A percentile compares a stretch with the other conserved stretches of the same genome.
Evolutionary conservation across 2,888 invertebrate species (phyloP).

Genomic region (Zelleria hepariella): DNA sequence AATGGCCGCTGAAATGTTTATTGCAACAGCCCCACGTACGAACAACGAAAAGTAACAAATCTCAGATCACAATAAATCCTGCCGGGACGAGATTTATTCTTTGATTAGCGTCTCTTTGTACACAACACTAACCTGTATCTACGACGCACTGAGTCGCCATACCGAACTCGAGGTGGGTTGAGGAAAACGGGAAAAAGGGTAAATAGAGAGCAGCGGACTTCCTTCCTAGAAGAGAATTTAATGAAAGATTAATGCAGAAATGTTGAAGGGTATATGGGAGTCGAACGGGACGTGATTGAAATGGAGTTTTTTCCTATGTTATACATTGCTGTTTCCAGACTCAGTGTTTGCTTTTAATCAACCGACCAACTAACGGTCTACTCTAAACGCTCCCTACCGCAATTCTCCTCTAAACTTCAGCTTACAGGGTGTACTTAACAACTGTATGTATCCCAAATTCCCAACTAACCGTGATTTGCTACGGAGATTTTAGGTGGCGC

Average conservation of each 20-base stretch:
- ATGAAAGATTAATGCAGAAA: not conserved
- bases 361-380: not conserved
- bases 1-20: not conserved
- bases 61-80: conserved; percentile 45
- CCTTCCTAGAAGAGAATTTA: not conserved
- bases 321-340: not conserved
- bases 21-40: not conserved
- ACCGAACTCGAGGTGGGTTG: not conserved
- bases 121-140: conserved; percentile 7
- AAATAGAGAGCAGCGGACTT: not conserved
- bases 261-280: not conserved
- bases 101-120: conserved; percentile 48
- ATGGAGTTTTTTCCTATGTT: not conserved
- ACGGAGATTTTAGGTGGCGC: too few species aligned
- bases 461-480: too few species aligned
- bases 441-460: too few species aligned
- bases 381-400: not conserved
- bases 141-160: not conserved
- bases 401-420: not conserved
- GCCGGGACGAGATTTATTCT: conserved; percentile 43
- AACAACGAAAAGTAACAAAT: conserved; percentile 4
- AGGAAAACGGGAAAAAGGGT: not conserved
- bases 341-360: not conserved
- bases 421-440: not conserved
- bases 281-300: not conserved